Conservation (phyloP, 2,888 invertebrate genomes). For the Hypercompe scribonia region DNA sequence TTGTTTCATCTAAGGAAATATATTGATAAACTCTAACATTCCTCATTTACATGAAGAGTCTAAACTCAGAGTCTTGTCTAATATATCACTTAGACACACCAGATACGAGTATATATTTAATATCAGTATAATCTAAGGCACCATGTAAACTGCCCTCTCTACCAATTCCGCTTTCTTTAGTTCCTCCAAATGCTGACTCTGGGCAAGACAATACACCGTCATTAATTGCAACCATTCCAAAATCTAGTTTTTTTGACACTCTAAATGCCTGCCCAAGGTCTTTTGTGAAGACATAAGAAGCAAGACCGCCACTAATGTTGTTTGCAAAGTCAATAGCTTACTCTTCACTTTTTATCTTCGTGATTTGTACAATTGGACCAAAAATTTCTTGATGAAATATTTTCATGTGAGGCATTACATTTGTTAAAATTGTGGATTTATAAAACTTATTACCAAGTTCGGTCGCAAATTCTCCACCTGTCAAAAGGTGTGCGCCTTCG, state of each 20-base stretch:
- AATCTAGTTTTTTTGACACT: constrained; percentile 93
- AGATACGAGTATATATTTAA: constrained; percentile 94
- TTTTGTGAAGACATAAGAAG: constrained; percentile 97
- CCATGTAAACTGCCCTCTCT: constrained; percentile 97
- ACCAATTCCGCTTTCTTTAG: constrained; percentile 98
- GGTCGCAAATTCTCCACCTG: constrained; percentile 91
- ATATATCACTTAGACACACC: constrained; percentile 72
- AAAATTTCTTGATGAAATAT: constrained; percentile 97
- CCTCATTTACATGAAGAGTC: too few species aligned
- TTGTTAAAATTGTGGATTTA: constrained; percentile 94
- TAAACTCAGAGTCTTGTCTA: background rate
- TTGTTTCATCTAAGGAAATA: too few species aligned
- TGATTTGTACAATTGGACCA: constrained; percentile 96
- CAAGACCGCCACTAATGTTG: constrained; percentile 93
- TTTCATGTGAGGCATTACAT: constrained; percentile 92
- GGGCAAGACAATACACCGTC: constrained; percentile 96
- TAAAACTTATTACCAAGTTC: constrained; percentile 93
- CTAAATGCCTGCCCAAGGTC: constrained; percentile 96
- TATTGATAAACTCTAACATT: too few species aligned
- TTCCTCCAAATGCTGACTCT: constrained; percentile 98
- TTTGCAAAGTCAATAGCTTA: constrained; percentile 96
- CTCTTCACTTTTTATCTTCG: constrained; percentile 95
- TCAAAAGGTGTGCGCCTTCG: constrained; percentile 93
- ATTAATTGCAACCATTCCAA: constrained; percentile 98
- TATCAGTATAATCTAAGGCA: constrained; percentile 95